Base-by-base conservation (phyloP, 1,140 invertebrate genomes). In the Stegodyphus mimosarum region DNA sequence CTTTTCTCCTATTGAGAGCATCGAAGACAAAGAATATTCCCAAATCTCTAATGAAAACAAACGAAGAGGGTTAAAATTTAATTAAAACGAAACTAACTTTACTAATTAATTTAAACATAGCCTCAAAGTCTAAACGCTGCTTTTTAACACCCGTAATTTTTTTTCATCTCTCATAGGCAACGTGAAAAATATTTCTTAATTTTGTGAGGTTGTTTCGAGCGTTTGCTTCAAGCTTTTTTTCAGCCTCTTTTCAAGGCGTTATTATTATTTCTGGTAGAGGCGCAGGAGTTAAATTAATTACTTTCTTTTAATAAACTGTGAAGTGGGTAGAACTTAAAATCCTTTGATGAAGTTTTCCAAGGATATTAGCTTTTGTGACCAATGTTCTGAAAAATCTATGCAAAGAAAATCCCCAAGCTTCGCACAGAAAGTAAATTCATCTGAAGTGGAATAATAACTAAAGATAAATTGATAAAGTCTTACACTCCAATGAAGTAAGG, bases 61-160 rank as follows among this genome's bases (percentile, higher is more conserved):
- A 80, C 64, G 11, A 48, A 69, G 9, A 53, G 69, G 52, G 67
- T 71, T 53, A 80, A 69, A 80, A 71, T 80, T 80, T 71, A 80
- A 71, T 80, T 71, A 80, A 80, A 80, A 71, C 67, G 53, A 80
- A 80, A 80, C 78, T 80, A 71, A 71, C 52, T 80, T 80, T 80
- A 15, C 52, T 72, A 71, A 80, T 71, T 80, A 71, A 80, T 71
- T 80, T 80, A 80, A 80, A 80, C 55, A 48, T 50, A 11, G 78
- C 67, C 13, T 55, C 18, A 9, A 15, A 15, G 9, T 11, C 55
- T 60, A 60, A 60, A 60, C 55, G 15, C 15, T 60, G 55, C 15
- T 15, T 60, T 49, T 33, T 69, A 64, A 17, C 55, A 13, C 7
- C 13, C 60, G 48, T 13, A 60, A 48, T 15, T 51, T 33, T 33